Conservation (phyloP, 2,797 vertebrate genomes). For the Oceanodroma leucorhoa region DNA sequence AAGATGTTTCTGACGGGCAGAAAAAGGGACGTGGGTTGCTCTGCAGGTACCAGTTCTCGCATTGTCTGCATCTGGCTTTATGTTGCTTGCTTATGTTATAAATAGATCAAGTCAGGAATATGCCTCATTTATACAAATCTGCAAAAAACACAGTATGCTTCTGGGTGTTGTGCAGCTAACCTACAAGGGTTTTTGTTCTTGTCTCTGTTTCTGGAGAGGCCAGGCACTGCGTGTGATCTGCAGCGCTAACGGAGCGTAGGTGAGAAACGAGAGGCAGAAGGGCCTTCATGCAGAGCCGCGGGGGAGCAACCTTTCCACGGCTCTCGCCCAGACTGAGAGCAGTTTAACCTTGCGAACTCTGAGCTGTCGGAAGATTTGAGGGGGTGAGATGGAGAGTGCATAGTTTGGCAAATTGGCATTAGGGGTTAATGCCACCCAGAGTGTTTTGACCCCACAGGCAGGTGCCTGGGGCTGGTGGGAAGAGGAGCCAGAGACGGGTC, state of each 20-base stretch:
- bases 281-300: fast-evolving
- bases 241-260: fast-evolving
- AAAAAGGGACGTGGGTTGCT: background rate
- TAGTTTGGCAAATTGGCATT: background rate
- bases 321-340: background rate
- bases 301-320: fast-evolving
- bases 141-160: background rate
- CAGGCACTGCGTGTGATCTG: background rate
- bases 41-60: background rate
- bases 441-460: background rate
- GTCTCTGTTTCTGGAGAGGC: background rate
- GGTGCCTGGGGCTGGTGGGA: background rate
- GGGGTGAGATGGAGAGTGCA: fast-evolving
- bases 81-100: background rate
- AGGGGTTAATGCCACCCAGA: background rate
- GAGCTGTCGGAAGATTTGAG: background rate
- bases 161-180: background rate
- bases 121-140: background rate
- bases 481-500: background rate
- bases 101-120: background rate
- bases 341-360: background rate
- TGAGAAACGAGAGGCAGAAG: background rate
- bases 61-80: background rate
- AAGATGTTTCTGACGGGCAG: background rate
- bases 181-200: background rate